Evolutionary conservation across 2,113 vertebrate species (phyloP).

Genomic region (Lanius collurio): DNA sequence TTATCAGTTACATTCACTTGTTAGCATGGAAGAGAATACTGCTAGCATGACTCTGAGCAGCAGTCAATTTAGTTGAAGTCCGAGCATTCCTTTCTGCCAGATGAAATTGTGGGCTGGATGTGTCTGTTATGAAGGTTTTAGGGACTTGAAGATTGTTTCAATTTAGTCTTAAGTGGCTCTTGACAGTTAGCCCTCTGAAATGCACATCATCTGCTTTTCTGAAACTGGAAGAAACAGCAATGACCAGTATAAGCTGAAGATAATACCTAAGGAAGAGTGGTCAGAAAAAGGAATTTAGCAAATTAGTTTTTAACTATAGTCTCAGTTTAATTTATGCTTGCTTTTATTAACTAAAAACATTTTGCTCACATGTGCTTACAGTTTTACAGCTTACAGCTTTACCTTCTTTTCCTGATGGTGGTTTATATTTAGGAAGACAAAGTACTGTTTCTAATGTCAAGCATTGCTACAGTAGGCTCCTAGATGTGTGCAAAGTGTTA

Average conservation of each 20-base stretch:
- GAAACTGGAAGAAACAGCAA: neutral
- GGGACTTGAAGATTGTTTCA: neutral
- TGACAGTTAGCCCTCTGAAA: neutral
- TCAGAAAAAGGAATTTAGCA: neutral
- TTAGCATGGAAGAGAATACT: neutral
- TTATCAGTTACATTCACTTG: neutral
- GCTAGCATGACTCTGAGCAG: neutral
- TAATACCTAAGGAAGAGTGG: neutral
- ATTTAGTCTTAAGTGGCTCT: neutral
- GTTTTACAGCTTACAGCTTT: neutral
- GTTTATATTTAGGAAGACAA: neutral
- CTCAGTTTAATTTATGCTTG: neutral
- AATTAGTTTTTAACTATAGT: neutral
- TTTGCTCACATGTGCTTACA: neutral
- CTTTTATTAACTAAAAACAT: neutral
- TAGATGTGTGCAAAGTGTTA: neutral
- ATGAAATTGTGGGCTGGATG: neutral
- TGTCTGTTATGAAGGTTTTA: neutral
- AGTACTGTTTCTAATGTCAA: neutral
- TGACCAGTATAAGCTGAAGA: neutral
- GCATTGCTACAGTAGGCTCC: neutral
- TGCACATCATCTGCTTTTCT: neutral
- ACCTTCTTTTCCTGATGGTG: neutral
- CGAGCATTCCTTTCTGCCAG: neutral
- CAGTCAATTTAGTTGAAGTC: neutral